A percentile compares a stretch with the other conserved stretches of the same genome.
Conservation (phyloP, 2,797 vertebrate genomes). For the Falco naumanni region DNA sequence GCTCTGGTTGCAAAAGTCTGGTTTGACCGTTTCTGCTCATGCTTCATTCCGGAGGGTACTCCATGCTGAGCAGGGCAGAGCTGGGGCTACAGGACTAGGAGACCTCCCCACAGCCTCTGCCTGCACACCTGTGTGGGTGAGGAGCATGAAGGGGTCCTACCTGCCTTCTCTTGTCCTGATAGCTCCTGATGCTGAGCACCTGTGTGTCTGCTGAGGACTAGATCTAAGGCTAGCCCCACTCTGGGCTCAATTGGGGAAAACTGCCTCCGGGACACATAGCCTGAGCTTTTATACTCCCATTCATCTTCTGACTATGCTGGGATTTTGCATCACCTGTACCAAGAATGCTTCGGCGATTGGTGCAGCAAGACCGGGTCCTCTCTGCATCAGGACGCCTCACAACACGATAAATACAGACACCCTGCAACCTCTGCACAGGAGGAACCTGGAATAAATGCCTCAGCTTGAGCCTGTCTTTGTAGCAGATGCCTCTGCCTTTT, state of each 20-base stretch:
- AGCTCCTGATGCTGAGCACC: neutral
- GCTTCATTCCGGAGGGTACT: accelerated
- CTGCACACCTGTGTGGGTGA: neutral
- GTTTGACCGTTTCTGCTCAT: neutral
- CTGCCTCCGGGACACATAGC: neutral
- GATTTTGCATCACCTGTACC: neutral
- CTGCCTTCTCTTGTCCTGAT: neutral
- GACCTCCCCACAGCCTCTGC: neutral
- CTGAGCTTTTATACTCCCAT: neutral
- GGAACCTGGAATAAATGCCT: neutral
- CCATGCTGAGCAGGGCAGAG: neutral
- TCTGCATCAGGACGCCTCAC: neutral
- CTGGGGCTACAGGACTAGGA: neutral
- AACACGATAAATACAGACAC: neutral
- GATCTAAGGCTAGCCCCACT: neutral
- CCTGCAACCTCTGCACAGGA: neutral
- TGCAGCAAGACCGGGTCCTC: neutral
- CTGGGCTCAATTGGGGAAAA: neutral
- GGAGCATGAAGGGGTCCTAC: accelerated
- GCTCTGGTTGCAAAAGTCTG: neutral
- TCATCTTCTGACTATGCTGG: neutral
- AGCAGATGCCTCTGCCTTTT: neutral
- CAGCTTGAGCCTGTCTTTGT: neutral
- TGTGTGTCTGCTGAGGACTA: neutral
- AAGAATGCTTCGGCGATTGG: neutral